Evolutionary conservation across 2,888 invertebrate genomes (phyloP).

Genomic region (Thalpophila matura): DNA sequence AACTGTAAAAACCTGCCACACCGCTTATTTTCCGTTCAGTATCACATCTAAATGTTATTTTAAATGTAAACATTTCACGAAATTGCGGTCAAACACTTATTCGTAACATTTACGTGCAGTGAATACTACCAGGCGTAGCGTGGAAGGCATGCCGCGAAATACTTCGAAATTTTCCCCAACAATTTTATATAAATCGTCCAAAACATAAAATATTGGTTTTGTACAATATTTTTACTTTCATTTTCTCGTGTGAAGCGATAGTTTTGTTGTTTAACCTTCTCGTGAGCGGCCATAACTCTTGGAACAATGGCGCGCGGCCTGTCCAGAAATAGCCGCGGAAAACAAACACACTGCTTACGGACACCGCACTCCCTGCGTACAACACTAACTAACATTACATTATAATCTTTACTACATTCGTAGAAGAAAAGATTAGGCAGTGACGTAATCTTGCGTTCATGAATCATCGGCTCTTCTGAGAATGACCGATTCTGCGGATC

Average conservation of each 20-base stretch:
- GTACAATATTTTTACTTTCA: slow-evolving; percentile 73
- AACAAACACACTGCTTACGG: slow-evolving; percentile 79
- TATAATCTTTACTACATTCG: slow-evolving; percentile 43
- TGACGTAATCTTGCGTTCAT: slow-evolving; percentile 9
- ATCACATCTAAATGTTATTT: slow-evolving; percentile 49
- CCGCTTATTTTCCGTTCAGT: slow-evolving; percentile 43
- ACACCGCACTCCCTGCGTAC: slow-evolving; percentile 66
- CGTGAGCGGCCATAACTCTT: slow-evolving; percentile 80
- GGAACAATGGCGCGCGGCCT: slow-evolving; percentile 80
- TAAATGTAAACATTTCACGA: slow-evolving; percentile 53
- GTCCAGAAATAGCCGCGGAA: slow-evolving; percentile 85
- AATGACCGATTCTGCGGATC: neutral
- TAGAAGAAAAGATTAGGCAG: slow-evolving; percentile 27
- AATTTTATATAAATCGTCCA: slow-evolving; percentile 69
- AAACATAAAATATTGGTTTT: slow-evolving; percentile 74
- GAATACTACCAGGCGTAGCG: slow-evolving; percentile 37
- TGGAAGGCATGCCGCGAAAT: slow-evolving; percentile 49
- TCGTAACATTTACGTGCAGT: slow-evolving; percentile 52
- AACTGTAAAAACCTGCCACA: slow-evolving; percentile 41
- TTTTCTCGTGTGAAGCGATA: slow-evolving; percentile 72
- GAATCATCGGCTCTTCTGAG: slow-evolving; percentile 6
- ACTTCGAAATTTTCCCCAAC: slow-evolving; percentile 58
- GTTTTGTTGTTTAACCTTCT: slow-evolving; percentile 82
- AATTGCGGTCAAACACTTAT: slow-evolving; percentile 63
- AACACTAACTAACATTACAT: slow-evolving; percentile 40